phyloP scores from a whole-genome alignment of 1,140 invertebrate species.

The Akabosia matsudoensis region DNA sequence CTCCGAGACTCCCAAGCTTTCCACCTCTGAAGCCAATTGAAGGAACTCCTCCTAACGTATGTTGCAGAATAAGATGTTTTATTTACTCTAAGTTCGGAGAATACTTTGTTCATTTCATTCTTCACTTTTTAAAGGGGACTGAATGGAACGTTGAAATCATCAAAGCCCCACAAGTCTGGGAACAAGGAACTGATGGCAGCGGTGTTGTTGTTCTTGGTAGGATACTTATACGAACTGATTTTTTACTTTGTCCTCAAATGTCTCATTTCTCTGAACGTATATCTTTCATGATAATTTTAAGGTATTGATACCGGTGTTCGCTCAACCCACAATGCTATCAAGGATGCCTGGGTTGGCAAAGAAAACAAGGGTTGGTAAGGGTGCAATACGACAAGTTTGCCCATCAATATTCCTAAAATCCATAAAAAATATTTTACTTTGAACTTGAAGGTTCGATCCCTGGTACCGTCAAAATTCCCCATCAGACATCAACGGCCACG shows the following conservation, averaged over 20 bases:
- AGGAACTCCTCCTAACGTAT: background rate
- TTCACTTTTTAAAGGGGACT: background rate
- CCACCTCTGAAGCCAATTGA: constrained; percentile 5
- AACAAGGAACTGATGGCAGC: background rate
- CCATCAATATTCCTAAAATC: background rate
- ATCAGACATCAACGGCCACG: background rate
- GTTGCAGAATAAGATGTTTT: background rate
- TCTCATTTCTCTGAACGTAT: background rate
- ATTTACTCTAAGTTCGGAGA: background rate
- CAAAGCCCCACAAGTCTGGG: background rate
- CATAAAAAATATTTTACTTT: background rate
- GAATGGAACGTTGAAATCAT: constrained; percentile 12
- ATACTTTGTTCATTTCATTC: background rate
- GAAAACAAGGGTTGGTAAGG: constrained; percentile 11
- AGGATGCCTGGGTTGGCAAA: background rate
- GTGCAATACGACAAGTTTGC: background rate
- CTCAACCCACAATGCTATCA: background rate
- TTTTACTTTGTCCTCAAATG: no score
- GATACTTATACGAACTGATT: background rate
- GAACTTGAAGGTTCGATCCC: constrained; percentile 3
- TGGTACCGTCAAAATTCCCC: background rate
- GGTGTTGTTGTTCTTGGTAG: background rate
- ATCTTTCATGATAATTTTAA: no score
- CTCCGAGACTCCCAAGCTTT: background rate
- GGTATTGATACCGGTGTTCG: background rate